A percentile compares a stretch with the other conserved stretches of the same genome.
These are phyloP conservation scores for Halocynthia aurantium DNA, from an alignment of 23 tunicate genomes.

Conservation along the genomic window DNA sequence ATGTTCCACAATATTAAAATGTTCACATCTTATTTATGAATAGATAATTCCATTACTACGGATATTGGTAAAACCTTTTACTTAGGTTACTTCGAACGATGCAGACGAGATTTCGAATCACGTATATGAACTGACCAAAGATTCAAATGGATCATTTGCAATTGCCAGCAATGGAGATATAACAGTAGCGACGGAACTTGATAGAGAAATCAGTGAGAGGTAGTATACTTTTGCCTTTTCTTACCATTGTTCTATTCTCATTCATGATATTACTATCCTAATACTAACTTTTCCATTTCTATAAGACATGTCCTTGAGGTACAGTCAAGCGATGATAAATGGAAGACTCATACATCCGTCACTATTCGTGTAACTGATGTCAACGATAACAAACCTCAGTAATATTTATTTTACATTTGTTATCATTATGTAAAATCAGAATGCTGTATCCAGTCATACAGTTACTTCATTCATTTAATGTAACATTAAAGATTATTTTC, in stretches of 20 bases:
- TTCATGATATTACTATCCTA: no score
- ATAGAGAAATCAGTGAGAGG: slow-evolving; percentile 11
- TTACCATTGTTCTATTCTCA: no score
- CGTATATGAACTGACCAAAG: not conserved
- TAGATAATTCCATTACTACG: not conserved
- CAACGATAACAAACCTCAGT: slow-evolving; percentile 78
- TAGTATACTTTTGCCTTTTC: not conserved
- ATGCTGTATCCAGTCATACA: no score
- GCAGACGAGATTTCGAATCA: slow-evolving; percentile 14
- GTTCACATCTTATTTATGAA: not conserved
- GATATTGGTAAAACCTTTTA: not conserved
- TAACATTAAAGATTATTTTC: no score
- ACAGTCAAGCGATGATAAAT: slow-evolving; percentile 25
- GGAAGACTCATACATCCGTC: slow-evolving; percentile 52
- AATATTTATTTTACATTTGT: no score
- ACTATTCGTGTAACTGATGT: slow-evolving; percentile 37
- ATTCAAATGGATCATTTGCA: slow-evolving; percentile 4
- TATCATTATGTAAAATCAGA: no score
- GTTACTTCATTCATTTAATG: no score
- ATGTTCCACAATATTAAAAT: not conserved
- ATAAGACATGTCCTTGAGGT: slow-evolving; percentile 60
- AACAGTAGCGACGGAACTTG: slow-evolving; percentile 14
- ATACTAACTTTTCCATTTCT: not conserved
- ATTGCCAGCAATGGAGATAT: slow-evolving; percentile 1
- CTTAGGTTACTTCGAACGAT: slow-evolving; percentile 23